These are phyloP conservation scores for Philereme transversata DNA, from an alignment of 2,888 invertebrate species.

Conservation along the genomic window DNA sequence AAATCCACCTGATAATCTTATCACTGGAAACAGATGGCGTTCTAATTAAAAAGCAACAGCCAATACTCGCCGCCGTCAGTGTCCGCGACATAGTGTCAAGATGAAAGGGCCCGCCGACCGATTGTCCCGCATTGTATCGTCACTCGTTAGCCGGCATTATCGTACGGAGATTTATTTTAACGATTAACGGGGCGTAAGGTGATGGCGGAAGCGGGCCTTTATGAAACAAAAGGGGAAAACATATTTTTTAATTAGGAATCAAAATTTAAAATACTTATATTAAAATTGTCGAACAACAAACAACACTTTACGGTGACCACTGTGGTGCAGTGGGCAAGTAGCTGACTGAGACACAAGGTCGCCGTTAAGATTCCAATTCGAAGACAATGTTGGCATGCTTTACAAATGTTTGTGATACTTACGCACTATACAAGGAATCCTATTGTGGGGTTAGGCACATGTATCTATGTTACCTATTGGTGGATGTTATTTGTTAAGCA, in stretches of 20 bases:
- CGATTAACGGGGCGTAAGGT: slow-evolving; percentile 63
- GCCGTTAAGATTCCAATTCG: too few relatives aligned
- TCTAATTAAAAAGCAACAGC: slow-evolving; percentile 31
- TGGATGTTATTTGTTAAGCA: too few relatives aligned
- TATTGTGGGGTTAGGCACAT: too few relatives aligned
- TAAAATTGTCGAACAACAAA: too few relatives aligned
- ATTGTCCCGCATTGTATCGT: slow-evolving; percentile 82
- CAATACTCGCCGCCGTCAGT: slow-evolving; percentile 55
- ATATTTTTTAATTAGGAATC: background rate
- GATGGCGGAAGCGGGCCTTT: slow-evolving; percentile 21
- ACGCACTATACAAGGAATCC: too few relatives aligned
- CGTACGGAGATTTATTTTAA: slow-evolving; percentile 82
- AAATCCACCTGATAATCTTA: slow-evolving; percentile 31
- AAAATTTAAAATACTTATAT: too few relatives aligned
- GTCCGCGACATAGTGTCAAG: slow-evolving; percentile 78
- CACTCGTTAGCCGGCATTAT: slow-evolving; percentile 81
- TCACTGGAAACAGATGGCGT: slow-evolving; percentile 39
- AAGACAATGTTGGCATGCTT: too few relatives aligned
- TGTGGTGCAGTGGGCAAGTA: too few relatives aligned
- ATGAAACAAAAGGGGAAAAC: background rate
- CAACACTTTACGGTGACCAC: too few relatives aligned
- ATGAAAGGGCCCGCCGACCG: slow-evolving; percentile 78
- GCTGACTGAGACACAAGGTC: too few relatives aligned
- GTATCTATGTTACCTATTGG: too few relatives aligned
- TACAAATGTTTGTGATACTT: too few relatives aligned